Evolutionary conservation across 2,888 invertebrate genomes (phyloP).

Genomic region (Eupithecia exiguata): DNA sequence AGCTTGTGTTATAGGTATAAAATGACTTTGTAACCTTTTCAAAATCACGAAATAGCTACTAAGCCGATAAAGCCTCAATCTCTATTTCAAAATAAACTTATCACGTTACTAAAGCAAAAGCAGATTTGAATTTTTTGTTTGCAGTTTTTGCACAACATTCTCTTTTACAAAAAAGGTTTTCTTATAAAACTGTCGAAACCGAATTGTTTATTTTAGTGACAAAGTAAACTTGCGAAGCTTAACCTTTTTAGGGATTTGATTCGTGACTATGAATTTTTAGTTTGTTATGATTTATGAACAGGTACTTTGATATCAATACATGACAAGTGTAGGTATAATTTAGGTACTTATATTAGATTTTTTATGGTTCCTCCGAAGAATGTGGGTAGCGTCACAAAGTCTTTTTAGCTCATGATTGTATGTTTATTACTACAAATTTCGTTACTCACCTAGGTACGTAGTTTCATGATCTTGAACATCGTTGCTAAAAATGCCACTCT

Average conservation of each 20-base stretch:
- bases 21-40: background rate
- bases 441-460: background rate
- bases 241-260: conserved; percentile 53
- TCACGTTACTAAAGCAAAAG: conserved; percentile 67
- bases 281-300: conserved; percentile 29
- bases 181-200: conserved; percentile 54
- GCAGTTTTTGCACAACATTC: conserved; percentile 74
- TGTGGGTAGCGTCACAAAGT: background rate
- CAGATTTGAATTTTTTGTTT: conserved; percentile 72
- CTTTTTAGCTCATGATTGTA: background rate
- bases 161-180: conserved; percentile 64
- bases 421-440: background rate
- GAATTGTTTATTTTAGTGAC: conserved; percentile 77
- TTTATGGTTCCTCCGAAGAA: background rate
- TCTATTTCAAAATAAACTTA: conserved; percentile 81
- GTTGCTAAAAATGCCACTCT: conserved; percentile 14
- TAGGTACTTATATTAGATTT: background rate
- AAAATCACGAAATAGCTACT: conserved; percentile 28
- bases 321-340: background rate
- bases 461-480: background rate
- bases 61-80: conserved; percentile 63
- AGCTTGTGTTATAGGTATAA: too few species aligned
- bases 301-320: conserved; percentile 11
- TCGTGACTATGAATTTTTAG: conserved; percentile 55
- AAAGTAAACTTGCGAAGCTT: conserved; percentile 61